These are phyloP conservation scores for Aplysina aerophoba DNA, from an alignment of 37 sponge, comb jelly and placozoan genomes.

Conservation along the genomic window DNA sequence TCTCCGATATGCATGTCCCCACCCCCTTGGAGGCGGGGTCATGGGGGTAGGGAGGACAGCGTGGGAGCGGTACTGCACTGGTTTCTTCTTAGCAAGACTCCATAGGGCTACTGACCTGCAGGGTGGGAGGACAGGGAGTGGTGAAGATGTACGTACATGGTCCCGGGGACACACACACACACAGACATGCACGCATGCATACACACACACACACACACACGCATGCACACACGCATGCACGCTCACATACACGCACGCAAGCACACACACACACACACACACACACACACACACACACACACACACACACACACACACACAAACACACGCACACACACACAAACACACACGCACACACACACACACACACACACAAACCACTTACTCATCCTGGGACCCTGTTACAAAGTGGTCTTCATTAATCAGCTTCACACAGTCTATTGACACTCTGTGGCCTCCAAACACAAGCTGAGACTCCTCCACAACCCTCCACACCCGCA, in stretches of 20 bases:
- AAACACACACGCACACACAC: too few relatives aligned
- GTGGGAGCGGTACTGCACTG: constrained; percentile 46
- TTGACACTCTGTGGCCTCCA: constrained; percentile 59
- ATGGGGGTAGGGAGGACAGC: too few relatives aligned
- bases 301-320: not conserved
- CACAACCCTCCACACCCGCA: constrained; percentile 90
- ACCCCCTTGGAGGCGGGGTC: not conserved
- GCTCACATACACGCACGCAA: not conserved
- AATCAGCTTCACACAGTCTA: constrained; percentile 84
- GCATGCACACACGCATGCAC: not conserved
- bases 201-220: not conserved
- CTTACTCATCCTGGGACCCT: constrained; percentile 95
- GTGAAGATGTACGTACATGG: not conserved
- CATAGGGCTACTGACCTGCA: constrained; percentile 79
- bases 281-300: constrained; percentile 19
- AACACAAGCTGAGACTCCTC: constrained; percentile 94
- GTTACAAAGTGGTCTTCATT: constrained; percentile 89
- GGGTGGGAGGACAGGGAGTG: not conserved
- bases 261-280: not conserved
- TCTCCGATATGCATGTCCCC: constrained; percentile 20
- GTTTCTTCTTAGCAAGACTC: constrained; percentile 93
- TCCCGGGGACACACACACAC: not conserved
- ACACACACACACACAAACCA: not conserved
- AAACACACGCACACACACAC: not conserved
- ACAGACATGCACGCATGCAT: not conserved